Base-by-base conservation (phyloP, 2,113 vertebrate species). In the Cyanoderma ruficeps region DNA sequence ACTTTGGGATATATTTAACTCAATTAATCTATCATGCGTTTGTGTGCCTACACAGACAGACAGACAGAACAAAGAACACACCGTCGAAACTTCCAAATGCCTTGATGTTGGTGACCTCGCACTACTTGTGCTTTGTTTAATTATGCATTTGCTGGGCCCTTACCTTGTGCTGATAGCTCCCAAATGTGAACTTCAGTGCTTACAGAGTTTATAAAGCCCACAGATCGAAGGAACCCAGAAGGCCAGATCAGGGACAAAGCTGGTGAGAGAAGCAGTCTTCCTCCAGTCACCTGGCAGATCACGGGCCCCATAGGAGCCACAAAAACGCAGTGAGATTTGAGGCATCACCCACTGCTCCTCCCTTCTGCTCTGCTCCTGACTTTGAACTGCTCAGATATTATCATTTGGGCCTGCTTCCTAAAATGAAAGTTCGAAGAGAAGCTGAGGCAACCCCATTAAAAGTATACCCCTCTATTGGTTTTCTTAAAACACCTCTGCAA, bases 1-100 rank as follows among this genome's bases (percentile, higher is more conserved):
- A 93, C 91, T 83, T 96, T 57, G 94, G 94, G 97, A 83, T 97
- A 96, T 97, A 97, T 98, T 98, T 98, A 97, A 97, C 96, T 98
- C 77, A 96, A 97, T 98, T 97, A 97, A 98, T 97, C 93, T 87
- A 93, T 94, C 78, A 31, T 44, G 93, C 2, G 1, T 96, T 97
- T 83, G 71, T 81, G 63, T 94, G 91, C 68, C 86, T 60, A 87
- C 86, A 83, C 60, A 91, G 92, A 95, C 61, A 67, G 94, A 91
- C 47, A 47, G 83, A 92, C 53, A 50, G 78, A 91, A 77, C 49
- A 90, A 87, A 86, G 50, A 72, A 30, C 22, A 46, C 44, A 71
- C 23, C 56, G 61, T 6, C 50, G 28, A 77, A 93, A 80, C 63
- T 94, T 77, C 52, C 33, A 56, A 56, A 74, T 57, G 33, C 39